Percentiles rank a stretch among this genome's conserved stretches.
Conservation (phyloP, 2,113 vertebrate genomes). For the Pseudorasbora parva region DNA sequence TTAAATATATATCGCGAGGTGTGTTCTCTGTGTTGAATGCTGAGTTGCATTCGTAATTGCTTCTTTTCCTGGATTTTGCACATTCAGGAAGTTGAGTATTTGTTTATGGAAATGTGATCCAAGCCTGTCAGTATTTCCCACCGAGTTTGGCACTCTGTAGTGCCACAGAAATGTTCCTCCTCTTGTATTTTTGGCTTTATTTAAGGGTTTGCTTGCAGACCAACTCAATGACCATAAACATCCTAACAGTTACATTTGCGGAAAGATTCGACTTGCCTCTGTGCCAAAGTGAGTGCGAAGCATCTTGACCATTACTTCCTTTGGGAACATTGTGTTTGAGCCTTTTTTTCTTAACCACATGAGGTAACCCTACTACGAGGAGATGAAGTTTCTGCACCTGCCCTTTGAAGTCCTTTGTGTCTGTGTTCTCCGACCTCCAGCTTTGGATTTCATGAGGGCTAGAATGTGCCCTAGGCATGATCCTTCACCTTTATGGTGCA, state of each 20-base stretch:
- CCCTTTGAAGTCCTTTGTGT: slow-evolving; percentile 16
- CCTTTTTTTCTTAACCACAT: background rate
- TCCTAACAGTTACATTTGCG: background rate
- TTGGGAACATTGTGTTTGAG: background rate
- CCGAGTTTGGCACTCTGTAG: slow-evolving; percentile 59
- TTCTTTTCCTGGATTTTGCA: slow-evolving; percentile 41
- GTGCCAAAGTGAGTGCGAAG: background rate
- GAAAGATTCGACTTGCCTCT: background rate
- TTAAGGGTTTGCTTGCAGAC: slow-evolving; percentile 29
- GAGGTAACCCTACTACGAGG: background rate
- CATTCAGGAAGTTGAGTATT: slow-evolving; percentile 66
- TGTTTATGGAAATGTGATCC: slow-evolving; percentile 75
- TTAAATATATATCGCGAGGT: slow-evolving; percentile 17
- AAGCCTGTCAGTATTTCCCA: slow-evolving; percentile 48
- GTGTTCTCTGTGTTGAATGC: background rate
- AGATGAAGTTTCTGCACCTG: slow-evolving; percentile 19
- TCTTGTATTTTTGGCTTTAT: slow-evolving; percentile 40
- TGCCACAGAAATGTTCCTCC: slow-evolving; percentile 46
- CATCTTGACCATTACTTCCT: background rate
- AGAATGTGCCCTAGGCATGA: background rate
- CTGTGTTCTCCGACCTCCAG: background rate
- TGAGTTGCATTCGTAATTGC: background rate
- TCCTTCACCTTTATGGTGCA: background rate
- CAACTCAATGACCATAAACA: background rate
- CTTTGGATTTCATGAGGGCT: background rate